phyloP scores from a whole-genome alignment of 1,140 invertebrate genomes.

The Pachypeltis micranthus region DNA sequence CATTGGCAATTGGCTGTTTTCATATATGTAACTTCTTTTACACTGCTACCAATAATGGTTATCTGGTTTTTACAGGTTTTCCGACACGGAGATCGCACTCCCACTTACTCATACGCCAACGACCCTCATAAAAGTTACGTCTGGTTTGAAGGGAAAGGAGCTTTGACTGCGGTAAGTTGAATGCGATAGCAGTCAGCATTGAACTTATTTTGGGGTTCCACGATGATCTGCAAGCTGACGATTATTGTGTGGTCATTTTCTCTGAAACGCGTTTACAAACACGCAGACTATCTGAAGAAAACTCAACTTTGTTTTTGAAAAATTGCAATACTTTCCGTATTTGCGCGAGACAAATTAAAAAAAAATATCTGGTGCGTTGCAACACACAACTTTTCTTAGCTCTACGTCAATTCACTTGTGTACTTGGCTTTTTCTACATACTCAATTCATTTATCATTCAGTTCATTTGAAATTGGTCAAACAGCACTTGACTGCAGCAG shows the following conservation, averaged over 20 bases:
- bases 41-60: too few relatives aligned
- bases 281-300: not conserved
- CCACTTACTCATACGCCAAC: slow-evolving; percentile 57
- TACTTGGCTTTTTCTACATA: too few relatives aligned
- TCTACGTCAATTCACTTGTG: too few relatives aligned
- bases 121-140: slow-evolving; percentile 57
- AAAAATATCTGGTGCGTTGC: too few relatives aligned
- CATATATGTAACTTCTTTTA: too few relatives aligned
- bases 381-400: too few relatives aligned
- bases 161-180: slow-evolving; percentile 49
- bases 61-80: slow-evolving; percentile 45
- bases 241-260: not conserved
- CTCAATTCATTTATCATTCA: too few relatives aligned
- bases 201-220: not conserved
- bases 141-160: slow-evolving; percentile 66
- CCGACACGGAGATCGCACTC: slow-evolving; percentile 74
- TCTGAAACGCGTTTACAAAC: not conserved
- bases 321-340: not conserved
- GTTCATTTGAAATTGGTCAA: too few relatives aligned
- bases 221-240: not conserved
- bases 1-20: too few relatives aligned
- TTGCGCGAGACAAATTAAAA: not conserved
- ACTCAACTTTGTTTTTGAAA: not conserved
- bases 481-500: too few relatives aligned
- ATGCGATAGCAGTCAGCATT: not conserved